A percentile compares a stretch with the other conserved stretches of the same genome.
Evolutionary conservation across 2,797 vertebrate species (phyloP).

Genomic region (Echiichthys vipera): DNA sequence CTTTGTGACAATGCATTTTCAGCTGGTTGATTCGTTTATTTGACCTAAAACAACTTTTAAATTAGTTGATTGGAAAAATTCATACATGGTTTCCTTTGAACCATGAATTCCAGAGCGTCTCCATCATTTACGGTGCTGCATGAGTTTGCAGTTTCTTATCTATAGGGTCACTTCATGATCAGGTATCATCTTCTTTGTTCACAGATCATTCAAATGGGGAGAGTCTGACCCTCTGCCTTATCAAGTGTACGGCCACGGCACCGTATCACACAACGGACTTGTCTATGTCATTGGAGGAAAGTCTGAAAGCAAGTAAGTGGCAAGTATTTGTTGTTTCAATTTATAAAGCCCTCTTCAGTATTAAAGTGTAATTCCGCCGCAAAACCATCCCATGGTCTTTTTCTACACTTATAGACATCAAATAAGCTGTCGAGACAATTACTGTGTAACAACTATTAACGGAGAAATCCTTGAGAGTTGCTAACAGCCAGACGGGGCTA

Average conservation of each 20-base stretch:
- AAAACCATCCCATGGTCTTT: too few species aligned
- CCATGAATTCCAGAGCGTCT: neutral
- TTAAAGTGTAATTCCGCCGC: too few species aligned
- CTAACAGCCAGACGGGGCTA: too few species aligned
- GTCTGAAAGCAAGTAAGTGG: conserved; percentile 90
- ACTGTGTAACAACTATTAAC: too few species aligned
- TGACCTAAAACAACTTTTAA: neutral
- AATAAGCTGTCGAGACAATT: too few species aligned
- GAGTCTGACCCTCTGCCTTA: conserved; percentile 95
- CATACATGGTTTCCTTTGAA: neutral
- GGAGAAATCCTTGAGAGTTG: too few species aligned
- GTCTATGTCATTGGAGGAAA: conserved; percentile 96
- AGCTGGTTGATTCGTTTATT: neutral
- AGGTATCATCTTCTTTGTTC: neutral
- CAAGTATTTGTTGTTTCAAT: neutral
- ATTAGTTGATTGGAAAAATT: neutral
- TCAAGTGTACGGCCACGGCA: conserved; percentile 90
- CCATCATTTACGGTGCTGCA: neutral
- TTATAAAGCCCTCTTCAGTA: neutral
- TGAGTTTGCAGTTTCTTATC: neutral
- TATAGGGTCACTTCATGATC: neutral
- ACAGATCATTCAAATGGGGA: conserved; percentile 98
- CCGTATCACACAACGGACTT: conserved; percentile 90
- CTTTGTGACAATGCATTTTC: neutral
- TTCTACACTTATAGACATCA: too few species aligned